A percentile compares a stretch with the other conserved stretches of the same genome.
Evolutionary conservation across 2,888 invertebrate genomes (phyloP).

Genomic region (Cerceris ruficornis): DNA sequence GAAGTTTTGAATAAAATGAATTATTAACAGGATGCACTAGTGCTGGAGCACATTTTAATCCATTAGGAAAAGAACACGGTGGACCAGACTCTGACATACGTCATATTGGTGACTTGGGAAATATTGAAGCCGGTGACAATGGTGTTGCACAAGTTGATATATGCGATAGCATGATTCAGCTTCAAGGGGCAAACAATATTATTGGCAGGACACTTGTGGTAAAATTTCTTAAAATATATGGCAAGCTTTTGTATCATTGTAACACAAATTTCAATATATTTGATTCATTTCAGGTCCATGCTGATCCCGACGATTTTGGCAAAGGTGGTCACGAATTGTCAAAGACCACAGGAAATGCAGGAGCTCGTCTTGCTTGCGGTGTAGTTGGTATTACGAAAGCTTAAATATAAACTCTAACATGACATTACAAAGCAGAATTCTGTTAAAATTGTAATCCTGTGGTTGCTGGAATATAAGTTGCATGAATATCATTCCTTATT

Average conservation of each 20-base stretch:
- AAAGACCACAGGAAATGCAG: constrained; percentile 97
- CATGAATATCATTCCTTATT: constrained; percentile 49
- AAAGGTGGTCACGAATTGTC: constrained; percentile 95
- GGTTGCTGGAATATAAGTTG: constrained; percentile 18
- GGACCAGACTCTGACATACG: constrained; percentile 88
- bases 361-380: constrained; percentile 93
- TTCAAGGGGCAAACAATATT: constrained; percentile 89
- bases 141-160: constrained; percentile 87
- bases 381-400: constrained; percentile 89
- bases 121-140: constrained; percentile 86
- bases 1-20: neutral
- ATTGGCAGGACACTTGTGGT: constrained; percentile 92
- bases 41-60: constrained; percentile 97
- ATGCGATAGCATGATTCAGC: constrained; percentile 85
- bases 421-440: constrained; percentile 1
- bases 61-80: constrained; percentile 90
- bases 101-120: constrained; percentile 96
- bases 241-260: neutral
- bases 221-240: constrained; percentile 17
- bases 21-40: constrained; percentile 87
- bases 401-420: constrained; percentile 28
- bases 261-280: constrained; percentile 4
- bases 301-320: constrained; percentile 97
- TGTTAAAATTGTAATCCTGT: constrained; percentile 26
- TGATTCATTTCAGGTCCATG: constrained; percentile 85